Evolutionary conservation across 2,888 invertebrate genomes (phyloP).

Genomic region (Andrena fulva): DNA sequence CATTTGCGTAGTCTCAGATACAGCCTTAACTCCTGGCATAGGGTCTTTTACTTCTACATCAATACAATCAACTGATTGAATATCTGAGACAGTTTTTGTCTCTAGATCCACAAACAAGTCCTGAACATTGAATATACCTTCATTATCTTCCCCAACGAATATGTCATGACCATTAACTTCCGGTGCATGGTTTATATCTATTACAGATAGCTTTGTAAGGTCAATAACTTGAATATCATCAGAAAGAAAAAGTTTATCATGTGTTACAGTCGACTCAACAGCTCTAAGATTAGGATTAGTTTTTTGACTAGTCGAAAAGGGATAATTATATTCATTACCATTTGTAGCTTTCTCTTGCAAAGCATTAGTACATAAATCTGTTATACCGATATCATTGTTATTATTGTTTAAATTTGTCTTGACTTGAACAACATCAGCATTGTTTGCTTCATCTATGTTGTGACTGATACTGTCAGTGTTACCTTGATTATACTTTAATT

Average conservation of each 20-base stretch:
- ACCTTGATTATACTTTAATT: constrained; percentile 4
- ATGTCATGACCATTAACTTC: not conserved
- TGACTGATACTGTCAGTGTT: constrained; percentile 4
- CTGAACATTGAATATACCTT: not conserved
- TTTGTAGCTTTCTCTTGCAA: not conserved
- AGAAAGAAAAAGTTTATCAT: not conserved
- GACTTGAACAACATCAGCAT: constrained; percentile 2
- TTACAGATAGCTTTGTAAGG: not conserved
- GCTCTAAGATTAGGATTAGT: not conserved
- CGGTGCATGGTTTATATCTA: not conserved
- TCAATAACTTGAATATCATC: not conserved
- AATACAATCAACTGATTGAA: too few species aligned
- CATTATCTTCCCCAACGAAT: not conserved
- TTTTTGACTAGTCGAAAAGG: not conserved
- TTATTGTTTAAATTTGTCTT: not conserved
- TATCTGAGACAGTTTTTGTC: too few species aligned
- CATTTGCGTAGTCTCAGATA: too few species aligned
- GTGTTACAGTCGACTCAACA: not conserved
- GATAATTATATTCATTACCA: not conserved
- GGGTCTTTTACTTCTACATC: too few species aligned
- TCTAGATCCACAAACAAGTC: not conserved
- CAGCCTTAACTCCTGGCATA: too few species aligned
- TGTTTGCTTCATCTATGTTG: not conserved
- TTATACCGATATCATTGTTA: not conserved
- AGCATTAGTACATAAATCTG: not conserved